Evolutionary conservation across 1,140 invertebrate genomes (phyloP), one percentile per base, ranked within the genome.

Genomic region (Alviniconcha marisindica): DNA sequence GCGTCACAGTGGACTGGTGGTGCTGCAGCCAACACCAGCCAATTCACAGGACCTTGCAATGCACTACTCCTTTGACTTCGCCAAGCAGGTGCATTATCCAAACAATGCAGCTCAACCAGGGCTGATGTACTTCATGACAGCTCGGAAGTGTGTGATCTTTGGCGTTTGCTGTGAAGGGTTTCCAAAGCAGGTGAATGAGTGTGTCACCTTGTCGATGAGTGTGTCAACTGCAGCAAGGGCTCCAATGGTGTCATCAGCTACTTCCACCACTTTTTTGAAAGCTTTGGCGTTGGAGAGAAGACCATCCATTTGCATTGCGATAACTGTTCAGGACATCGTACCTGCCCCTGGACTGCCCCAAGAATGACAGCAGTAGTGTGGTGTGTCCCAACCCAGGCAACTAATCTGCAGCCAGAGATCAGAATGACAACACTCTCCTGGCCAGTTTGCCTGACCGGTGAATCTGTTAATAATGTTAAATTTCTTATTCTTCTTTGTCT

Each of bases 201-300:
- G n/a, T n/a, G n/a, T n/a, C n/a, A n/a, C n/a, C n/a, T 89, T 18
- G 77, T 88, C 12, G 87, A 87, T 82, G 88, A 89, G 79, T 79
- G 38, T 12, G 15, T 74, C 24, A 63, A 36, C 21, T 56, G 28
- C 44, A 82, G 84, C 18, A 88, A 85, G 74, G 84, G 86, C 10
- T 83, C 81, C 36, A 86, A 87, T 66, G 69, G 38, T 74, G 87
- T 88, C 10, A 83, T 86, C 44, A 73, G 48, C 21, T 77, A 73
- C 42, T 44, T 84, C 24, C 85, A 87, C 60, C 73, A 87, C 66
- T 87, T 85, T 73, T 84, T 87, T 77, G 66, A 85, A 54, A 71
- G 76, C 33, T 85, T 77, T 84, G 86, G 82, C 42, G 44, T 81
- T 2, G 86, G 84, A 21, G 87, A 88, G 71, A 83, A 48, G 21